Evolutionary conservation across 1,140 invertebrate genomes (phyloP).

Genomic region (Homalodisca vitripennis): DNA sequence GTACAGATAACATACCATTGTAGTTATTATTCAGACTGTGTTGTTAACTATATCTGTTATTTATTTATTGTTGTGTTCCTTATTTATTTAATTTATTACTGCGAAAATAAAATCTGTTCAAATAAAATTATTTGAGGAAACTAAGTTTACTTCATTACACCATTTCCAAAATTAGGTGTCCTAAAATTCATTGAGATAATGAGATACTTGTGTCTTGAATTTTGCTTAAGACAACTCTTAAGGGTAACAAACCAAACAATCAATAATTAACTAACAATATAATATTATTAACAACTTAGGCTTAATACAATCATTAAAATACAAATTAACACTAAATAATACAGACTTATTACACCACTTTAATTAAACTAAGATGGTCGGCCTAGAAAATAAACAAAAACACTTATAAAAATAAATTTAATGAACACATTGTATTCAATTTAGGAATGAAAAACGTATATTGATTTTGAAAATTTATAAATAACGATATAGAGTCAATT

Average conservation of each 20-base stretch:
- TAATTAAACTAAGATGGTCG: background rate
- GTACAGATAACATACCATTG: slow-evolving; percentile 5
- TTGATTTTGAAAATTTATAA: slow-evolving; percentile 1
- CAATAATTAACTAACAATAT: no score
- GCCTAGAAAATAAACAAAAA: background rate
- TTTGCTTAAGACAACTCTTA: background rate
- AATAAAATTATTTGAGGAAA: no score
- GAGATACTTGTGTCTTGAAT: no score
- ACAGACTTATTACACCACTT: no score
- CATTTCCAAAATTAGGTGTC: no score
- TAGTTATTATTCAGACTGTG: background rate
- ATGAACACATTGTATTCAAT: background rate
- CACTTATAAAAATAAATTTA: slow-evolving; percentile 14
- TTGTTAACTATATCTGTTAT: slow-evolving; percentile 2
- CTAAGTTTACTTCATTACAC: no score
- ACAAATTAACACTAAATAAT: no score
- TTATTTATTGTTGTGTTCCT: slow-evolving; percentile 11
- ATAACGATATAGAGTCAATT: background rate
- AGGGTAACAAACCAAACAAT: background rate
- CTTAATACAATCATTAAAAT: no score
- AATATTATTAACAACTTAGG: no score
- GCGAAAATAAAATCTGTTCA: background rate
- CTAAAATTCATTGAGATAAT: no score
- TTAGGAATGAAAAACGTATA: slow-evolving; percentile 19
- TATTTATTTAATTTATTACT: slow-evolving; percentile 7